These are phyloP conservation scores for Chaetodon auriga DNA, from an alignment of 2,113 vertebrate species.

Conservation along the genomic window DNA sequence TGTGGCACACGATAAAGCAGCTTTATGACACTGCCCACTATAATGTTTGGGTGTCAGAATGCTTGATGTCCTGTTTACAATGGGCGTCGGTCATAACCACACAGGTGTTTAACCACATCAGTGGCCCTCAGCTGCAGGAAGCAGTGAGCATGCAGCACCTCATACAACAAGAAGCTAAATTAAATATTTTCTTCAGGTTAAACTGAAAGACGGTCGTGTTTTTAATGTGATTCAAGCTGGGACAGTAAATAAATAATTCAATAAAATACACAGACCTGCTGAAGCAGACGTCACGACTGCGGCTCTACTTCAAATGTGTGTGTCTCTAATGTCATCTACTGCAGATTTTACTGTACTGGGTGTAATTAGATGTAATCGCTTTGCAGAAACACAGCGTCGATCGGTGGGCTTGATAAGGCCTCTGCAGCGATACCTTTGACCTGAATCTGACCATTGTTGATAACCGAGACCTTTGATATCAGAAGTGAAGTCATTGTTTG, in stretches of 20 bases:
- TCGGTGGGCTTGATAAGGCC: not conserved
- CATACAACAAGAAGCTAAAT: not conserved
- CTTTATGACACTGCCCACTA: too few species aligned
- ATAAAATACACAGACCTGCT: not conserved
- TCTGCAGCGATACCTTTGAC: slow-evolving; percentile 38
- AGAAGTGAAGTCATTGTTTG: slow-evolving; percentile 22
- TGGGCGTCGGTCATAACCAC: slow-evolving; percentile 17
- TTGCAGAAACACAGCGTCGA: not conserved
- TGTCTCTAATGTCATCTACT: not conserved
- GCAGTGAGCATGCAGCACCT: not conserved
- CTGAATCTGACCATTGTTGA: slow-evolving; percentile 18
- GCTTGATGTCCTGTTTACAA: slow-evolving; percentile 38
- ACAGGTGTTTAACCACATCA: not conserved
- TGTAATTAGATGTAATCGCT: not conserved
- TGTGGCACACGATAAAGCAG: not conserved
- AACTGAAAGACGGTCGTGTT: not conserved
- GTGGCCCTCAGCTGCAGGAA: not conserved
- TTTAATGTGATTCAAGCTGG: not conserved
- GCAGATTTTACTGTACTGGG: not conserved
- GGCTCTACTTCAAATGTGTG: not conserved
- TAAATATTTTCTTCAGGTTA: not conserved
- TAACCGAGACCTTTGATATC: slow-evolving; percentile 61
- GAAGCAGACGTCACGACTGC: not conserved
- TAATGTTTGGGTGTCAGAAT: not conserved
- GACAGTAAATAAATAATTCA: not conserved